Evolutionary conservation across 1,140 invertebrate species (phyloP).

Genomic region (Sycobia sp.): DNA sequence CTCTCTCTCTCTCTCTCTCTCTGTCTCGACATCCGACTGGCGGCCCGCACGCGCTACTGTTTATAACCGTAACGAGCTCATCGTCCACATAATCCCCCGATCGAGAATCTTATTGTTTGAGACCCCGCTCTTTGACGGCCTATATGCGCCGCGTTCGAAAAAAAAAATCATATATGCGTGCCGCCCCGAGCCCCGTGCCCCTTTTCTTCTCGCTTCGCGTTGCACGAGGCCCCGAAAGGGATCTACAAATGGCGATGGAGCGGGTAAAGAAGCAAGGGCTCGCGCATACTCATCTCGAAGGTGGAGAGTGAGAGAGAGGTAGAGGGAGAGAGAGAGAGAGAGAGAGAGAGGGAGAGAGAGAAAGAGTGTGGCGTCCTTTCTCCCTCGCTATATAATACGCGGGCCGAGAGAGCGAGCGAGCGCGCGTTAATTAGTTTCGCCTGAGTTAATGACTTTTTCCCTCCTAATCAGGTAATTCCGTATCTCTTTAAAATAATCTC

Average conservation of each 20-base stretch:
- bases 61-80: conserved; percentile 24
- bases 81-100: not conserved
- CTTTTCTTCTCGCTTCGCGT: too few species aligned
- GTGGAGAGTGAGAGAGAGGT: too few species aligned
- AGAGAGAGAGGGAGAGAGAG: too few species aligned
- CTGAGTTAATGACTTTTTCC: conserved; percentile 63
- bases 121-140: too few species aligned
- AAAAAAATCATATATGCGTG: too few species aligned
- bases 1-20: not conserved
- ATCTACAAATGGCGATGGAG: too few species aligned
- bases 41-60: conserved; percentile 1
- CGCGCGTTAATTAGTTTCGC: conserved; percentile 62
- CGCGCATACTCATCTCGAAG: conserved; percentile 1
- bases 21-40: conserved; percentile 27
- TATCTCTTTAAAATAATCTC: conserved; percentile 65
- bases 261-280: conserved; percentile 11
- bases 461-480: conserved; percentile 63
- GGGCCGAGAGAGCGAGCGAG: conserved; percentile 36
- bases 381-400: too few species aligned
- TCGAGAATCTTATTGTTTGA: conserved; percentile 23
- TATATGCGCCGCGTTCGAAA: too few species aligned
- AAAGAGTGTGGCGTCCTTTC: too few species aligned
- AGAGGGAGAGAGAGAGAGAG: too few species aligned
- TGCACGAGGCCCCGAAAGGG: not conserved
- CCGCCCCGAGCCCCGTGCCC: too few species aligned